These are phyloP conservation scores for Sebastes taczanowskii DNA, from an alignment of 2,797 vertebrate genomes.

Conservation along the genomic window DNA sequence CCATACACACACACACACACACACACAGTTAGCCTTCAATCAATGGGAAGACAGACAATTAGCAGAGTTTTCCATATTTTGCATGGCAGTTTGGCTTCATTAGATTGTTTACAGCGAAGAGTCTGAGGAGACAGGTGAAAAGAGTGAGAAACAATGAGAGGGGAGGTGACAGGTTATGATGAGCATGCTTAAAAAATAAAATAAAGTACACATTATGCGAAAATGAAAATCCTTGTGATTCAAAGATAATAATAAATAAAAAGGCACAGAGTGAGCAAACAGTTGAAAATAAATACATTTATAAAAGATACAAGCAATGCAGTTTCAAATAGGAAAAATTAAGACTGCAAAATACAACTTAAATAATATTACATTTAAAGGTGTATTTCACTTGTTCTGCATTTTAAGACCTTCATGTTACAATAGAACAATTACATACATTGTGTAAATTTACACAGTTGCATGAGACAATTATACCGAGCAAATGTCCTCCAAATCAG, in stretches of 20 bases:
- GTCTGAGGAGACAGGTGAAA: constrained; percentile 3
- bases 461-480: constrained; percentile 24
- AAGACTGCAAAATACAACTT: background rate
- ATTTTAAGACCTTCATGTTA: background rate
- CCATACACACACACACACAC: constrained; percentile 28
- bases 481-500: constrained; percentile 33
- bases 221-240: background rate
- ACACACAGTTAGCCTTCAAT: constrained; percentile 63
- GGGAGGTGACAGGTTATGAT: constrained; percentile 7
- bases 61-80: constrained; percentile 54
- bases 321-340: background rate
- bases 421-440: background rate
- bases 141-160: background rate
- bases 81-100: constrained; percentile 40
- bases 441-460: constrained; percentile 3
- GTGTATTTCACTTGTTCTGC: background rate
- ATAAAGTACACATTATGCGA: background rate
- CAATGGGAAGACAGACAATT: constrained; percentile 67
- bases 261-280: background rate
- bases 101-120: constrained; percentile 36
- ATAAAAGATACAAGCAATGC: background rate
- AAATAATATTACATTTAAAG: background rate
- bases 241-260: background rate
- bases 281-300: background rate
- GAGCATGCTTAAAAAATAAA: constrained; percentile 15